A percentile compares a stretch with the other conserved stretches of the same genome.
Evolutionary conservation across 2,113 vertebrate genomes (phyloP).

Genomic region (Anseranas semipalmata): DNA sequence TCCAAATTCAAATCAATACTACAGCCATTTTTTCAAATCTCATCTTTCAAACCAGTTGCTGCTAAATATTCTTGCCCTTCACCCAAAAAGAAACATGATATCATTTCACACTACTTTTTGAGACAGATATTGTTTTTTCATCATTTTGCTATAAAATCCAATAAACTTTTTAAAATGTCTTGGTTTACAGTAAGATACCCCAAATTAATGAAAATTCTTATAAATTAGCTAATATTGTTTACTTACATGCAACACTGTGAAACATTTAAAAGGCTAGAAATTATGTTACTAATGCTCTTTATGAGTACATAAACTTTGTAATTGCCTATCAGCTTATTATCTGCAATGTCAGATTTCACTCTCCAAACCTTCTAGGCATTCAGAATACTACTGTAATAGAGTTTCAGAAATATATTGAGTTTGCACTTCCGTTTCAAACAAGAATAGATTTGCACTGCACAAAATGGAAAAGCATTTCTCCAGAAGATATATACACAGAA

Average conservation of each 20-base stretch:
- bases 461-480: background rate
- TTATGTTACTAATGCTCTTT: background rate
- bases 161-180: background rate
- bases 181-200: background rate
- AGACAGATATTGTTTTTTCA: background rate
- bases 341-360: background rate
- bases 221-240: background rate
- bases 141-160: background rate
- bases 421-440: background rate
- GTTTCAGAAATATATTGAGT: background rate
- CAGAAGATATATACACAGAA: background rate
- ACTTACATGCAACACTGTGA: background rate
- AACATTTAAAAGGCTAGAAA: background rate
- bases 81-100: background rate
- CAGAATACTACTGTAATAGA: background rate
- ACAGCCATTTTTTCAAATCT: background rate
- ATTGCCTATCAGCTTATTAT: background rate
- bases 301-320: background rate
- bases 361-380: background rate
- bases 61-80: background rate
- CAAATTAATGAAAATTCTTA: background rate
- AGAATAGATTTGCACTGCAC: background rate
- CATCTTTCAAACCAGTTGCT: background rate
- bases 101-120: background rate
- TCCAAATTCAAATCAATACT: background rate